Conservation (phyloP, 2,797 vertebrate species). For the Sebastes cheni region DNA sequence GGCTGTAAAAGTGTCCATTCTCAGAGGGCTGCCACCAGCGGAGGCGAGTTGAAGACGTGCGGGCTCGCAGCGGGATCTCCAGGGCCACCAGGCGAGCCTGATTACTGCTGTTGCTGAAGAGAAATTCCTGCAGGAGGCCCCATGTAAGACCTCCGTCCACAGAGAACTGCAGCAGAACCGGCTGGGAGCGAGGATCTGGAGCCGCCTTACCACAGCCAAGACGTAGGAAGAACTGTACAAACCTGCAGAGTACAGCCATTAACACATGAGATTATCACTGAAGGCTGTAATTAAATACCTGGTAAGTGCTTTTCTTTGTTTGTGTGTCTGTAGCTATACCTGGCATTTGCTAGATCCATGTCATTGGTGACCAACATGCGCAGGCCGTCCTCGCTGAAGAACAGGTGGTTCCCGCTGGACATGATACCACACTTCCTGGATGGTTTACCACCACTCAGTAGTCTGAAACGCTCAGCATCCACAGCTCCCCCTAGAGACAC, state of each 20-base stretch:
- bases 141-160: constrained; percentile 92
- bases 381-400: constrained; percentile 96
- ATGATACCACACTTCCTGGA: constrained; percentile 98
- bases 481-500: constrained; percentile 83
- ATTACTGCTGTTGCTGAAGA: constrained; percentile 97
- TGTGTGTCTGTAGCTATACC: constrained; percentile 79
- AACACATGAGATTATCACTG: not conserved
- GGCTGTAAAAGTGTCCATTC: constrained; percentile 95
- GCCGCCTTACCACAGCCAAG: constrained; percentile 95
- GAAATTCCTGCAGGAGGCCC: constrained; percentile 96
- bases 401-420: constrained; percentile 97
- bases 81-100: constrained; percentile 93
- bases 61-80: constrained; percentile 93
- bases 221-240: constrained; percentile 98
- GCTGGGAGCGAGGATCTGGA: constrained; percentile 95
- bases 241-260: constrained; percentile 76
- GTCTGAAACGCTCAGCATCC: constrained; percentile 89
- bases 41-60: constrained; percentile 88
- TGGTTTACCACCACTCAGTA: constrained; percentile 95
- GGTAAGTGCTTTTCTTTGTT: constrained; percentile 42
- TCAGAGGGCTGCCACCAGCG: constrained; percentile 99
- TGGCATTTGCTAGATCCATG: constrained; percentile 94
- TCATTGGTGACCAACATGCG: constrained; percentile 96
- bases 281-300: not conserved
- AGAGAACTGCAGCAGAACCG: constrained; percentile 95